Conservation (phyloP, 2,888 invertebrate genomes). For the Taenaris catops region DNA sequence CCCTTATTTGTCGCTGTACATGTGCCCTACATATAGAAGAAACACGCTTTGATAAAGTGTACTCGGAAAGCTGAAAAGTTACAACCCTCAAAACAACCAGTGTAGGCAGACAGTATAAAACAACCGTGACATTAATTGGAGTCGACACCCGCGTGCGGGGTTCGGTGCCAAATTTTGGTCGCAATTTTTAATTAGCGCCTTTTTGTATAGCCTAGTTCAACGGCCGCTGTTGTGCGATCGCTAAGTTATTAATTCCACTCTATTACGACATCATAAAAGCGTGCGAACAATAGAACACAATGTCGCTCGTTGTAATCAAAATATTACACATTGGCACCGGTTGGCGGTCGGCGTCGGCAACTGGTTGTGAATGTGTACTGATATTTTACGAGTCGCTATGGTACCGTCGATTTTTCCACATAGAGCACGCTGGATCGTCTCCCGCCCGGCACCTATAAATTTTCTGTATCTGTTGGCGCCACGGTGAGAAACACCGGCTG, state of each 20-base stretch:
- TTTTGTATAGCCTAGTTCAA: constrained; percentile 27
- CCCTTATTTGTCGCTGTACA: no score
- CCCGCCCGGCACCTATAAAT: no score
- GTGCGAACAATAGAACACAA: constrained; percentile 36
- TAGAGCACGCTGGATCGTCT: no score
- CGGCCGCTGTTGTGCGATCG: constrained; percentile 24
- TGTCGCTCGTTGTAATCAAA: constrained; percentile 27
- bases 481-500: no score
- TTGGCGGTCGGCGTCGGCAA: constrained; percentile 1
- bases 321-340: constrained; percentile 13
- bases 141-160: constrained; percentile 4
- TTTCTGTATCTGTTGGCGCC: no score
- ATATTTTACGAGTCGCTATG: no score
- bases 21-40: no score
- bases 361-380: not conserved
- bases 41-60: no score
- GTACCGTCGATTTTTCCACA: no score
- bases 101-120: no score
- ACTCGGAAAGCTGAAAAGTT: no score
- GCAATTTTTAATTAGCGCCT: constrained; percentile 21
- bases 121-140: constrained; percentile 4
- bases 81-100: no score
- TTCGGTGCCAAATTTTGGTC: constrained; percentile 6
- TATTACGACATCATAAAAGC: constrained; percentile 36
- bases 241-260: constrained; percentile 33